Base-by-base conservation (phyloP, 2,888 invertebrate genomes). In the Eulithis prunata region DNA sequence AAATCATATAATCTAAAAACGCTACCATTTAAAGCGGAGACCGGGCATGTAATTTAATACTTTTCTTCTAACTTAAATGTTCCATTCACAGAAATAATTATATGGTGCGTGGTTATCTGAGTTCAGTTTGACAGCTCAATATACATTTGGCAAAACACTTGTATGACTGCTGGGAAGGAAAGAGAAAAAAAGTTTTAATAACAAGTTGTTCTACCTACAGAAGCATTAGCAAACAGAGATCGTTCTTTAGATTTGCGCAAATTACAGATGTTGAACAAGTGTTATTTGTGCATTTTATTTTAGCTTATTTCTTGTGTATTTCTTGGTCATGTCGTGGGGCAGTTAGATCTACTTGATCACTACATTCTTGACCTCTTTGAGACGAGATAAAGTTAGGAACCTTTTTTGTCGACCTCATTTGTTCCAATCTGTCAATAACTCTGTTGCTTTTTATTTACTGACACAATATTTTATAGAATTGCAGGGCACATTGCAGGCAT, bases 111-210 rank as follows among this genome's bases (percentile, higher is more conserved):
- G 84, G 81, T 79, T 84, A 82, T 85, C 84, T 86, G 86, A 86
- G 80, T 79, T 79, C 75, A 79, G 73, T 84, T 88, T 90, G 90
- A 90, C 91, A 87, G 90, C 84, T 86, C 82, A 79, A 87, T 88
- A 84, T 84, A 78, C 81, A 83, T 84, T 85, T 84, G 82, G 80
- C 85, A 83, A 86, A 85, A 84, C 79, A 83, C 76, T 79, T 77
- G 72, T 71, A 70, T 68, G 72, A 13, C 54, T 11, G 53, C 47
- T 76, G 75, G 73, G 76, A 77, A 73, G 71, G 70, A 69, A 58
- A 76, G 49, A 60, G 52, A 41, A 65, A 69, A 65, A 53, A 61
- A 64, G n/a, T 21, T 63, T 64, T 68, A 61, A 68, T 64, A 64
- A 64, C 43, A 57, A 58, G 41, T 68, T 64, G 64, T 56, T 32